Percentiles rank a stretch among this genome's conserved stretches.
Conservation (phyloP, 2,888 invertebrate genomes). For the Meghimatium bilineatum region DNA sequence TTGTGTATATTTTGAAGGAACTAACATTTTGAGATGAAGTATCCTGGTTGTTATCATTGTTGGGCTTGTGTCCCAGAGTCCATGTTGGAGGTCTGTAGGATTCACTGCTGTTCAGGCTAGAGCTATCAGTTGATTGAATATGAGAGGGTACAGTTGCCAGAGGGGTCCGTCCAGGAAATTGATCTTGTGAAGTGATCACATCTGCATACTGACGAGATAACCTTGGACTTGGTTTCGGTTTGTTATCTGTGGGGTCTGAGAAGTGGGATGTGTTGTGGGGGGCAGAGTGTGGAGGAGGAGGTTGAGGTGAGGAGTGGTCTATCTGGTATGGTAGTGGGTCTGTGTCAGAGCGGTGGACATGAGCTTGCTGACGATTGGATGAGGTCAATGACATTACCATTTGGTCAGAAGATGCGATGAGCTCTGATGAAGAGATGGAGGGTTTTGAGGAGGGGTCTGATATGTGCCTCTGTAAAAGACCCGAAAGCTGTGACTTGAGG, state of each 20-base stretch:
- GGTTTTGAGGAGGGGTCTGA: slow-evolving; percentile 71
- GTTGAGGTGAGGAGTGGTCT: slow-evolving; percentile 34
- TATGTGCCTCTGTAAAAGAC: slow-evolving; percentile 68
- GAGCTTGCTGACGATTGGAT: slow-evolving; percentile 11
- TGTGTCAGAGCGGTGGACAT: slow-evolving; percentile 44
- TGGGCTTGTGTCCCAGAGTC: slow-evolving; percentile 19
- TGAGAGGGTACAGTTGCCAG: background rate
- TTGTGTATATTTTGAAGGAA: slow-evolving; percentile 57
- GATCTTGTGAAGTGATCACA: slow-evolving; percentile 7
- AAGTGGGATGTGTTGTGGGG: slow-evolving; percentile 30
- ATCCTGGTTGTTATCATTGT: slow-evolving; percentile 9
- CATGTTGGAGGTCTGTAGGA: slow-evolving; percentile 34
- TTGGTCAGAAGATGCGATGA: slow-evolving; percentile 27
- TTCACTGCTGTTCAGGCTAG: slow-evolving; percentile 7
- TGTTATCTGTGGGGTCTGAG: slow-evolving; percentile 43
- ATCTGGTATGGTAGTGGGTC: slow-evolving; percentile 30
- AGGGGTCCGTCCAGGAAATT: background rate
- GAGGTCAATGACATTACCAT: slow-evolving; percentile 17
- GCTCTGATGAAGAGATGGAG: slow-evolving; percentile 55
- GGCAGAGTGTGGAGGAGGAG: slow-evolving; percentile 38
- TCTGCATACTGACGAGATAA: slow-evolving; percentile 68
- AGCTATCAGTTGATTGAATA: slow-evolving; percentile 29
- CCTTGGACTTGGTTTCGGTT: slow-evolving; percentile 70
- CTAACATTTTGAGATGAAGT: slow-evolving; percentile 47
- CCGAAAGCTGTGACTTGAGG: slow-evolving; percentile 67